Conservation (phyloP, 2,113 vertebrate genomes). For the Galbula dea region DNA sequence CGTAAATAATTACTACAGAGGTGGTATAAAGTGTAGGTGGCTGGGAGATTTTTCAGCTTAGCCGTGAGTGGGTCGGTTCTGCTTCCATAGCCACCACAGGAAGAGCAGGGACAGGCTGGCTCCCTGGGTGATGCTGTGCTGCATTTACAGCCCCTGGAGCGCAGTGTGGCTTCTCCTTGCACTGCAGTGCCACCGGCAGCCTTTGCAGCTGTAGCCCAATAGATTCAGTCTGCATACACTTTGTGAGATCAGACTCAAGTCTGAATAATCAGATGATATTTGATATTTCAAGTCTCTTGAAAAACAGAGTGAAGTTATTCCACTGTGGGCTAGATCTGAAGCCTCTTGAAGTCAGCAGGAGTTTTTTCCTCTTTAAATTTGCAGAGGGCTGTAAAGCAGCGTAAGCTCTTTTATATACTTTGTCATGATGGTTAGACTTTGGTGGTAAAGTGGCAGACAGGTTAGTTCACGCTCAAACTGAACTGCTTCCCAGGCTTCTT, state of each 20-base stretch:
- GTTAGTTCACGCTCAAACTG: background rate
- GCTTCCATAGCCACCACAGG: background rate
- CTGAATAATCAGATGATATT: background rate
- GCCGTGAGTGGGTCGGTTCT: background rate
- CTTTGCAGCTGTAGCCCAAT: background rate
- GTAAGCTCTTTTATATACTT: background rate
- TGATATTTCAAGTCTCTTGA: background rate
- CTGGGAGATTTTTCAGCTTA: background rate
- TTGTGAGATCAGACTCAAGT: background rate
- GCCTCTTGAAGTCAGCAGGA: background rate
- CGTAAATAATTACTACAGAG: background rate
- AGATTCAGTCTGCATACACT: background rate
- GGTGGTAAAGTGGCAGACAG: background rate
- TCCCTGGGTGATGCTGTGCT: background rate
- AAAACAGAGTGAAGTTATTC: background rate
- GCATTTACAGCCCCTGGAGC: background rate
- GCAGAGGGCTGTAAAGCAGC: background rate
- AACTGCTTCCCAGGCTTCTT: background rate
- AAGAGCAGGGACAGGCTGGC: rapidly evolving
- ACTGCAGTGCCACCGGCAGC: background rate
- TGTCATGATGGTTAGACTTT: background rate
- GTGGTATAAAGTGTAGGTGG: background rate
- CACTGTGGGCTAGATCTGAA: conserved; percentile 4
- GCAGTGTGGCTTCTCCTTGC: background rate
- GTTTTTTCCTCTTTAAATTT: background rate